Conservation (phyloP, 1,140 invertebrate species). For the Babylonia areolata region DNA sequence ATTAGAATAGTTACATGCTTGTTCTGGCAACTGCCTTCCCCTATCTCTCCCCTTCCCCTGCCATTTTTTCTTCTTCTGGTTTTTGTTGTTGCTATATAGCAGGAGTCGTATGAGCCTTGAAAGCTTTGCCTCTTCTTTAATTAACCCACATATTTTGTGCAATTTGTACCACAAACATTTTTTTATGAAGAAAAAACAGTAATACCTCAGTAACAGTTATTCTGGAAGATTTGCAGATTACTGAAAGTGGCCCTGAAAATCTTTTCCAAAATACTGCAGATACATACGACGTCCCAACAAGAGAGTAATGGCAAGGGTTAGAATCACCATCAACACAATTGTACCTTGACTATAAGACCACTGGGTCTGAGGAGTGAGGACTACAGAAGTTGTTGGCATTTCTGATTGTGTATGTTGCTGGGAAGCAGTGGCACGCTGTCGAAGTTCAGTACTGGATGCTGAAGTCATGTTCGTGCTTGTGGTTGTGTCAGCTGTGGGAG, state of each 20-base stretch:
- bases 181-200: too few species aligned
- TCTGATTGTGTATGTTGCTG: neutral
- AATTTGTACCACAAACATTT: too few species aligned
- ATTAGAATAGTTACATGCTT: too few species aligned
- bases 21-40: too few species aligned
- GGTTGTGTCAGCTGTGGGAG: neutral
- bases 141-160: too few species aligned
- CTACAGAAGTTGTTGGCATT: neutral
- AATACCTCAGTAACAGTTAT: neutral
- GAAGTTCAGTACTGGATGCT: neutral
- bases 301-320: constrained; percentile 20
- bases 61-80: too few species aligned
- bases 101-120: too few species aligned
- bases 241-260: neutral
- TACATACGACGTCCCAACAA: constrained; percentile 33
- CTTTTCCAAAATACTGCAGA: neutral
- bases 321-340: constrained; percentile 30
- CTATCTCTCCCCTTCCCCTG: too few species aligned
- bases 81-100: too few species aligned
- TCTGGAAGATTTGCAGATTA: neutral
- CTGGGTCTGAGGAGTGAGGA: neutral
- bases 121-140: too few species aligned
- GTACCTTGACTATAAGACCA: neutral
- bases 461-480: neutral
- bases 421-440: neutral